Conservation (phyloP, 1,140 invertebrate species). For the Caenorhabditis inopinata region DNA sequence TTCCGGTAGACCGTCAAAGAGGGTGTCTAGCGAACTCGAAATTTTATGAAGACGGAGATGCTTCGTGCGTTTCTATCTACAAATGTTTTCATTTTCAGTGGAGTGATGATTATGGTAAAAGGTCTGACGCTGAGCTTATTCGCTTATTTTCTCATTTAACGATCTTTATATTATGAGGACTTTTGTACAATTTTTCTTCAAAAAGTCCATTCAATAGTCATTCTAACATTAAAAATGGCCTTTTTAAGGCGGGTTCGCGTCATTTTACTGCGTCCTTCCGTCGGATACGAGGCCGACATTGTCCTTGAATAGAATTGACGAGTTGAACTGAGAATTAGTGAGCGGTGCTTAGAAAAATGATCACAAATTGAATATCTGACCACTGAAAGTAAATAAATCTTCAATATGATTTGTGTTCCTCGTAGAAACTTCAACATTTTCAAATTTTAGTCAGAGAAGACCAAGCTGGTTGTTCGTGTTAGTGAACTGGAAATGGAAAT, state of each 20-base stretch:
- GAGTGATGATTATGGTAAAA: too few species aligned
- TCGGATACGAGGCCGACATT: slow-evolving; percentile 9
- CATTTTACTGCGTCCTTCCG: slow-evolving; percentile 5
- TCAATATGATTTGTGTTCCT: too few species aligned
- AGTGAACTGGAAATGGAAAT: neutral
- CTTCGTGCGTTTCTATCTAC: too few species aligned
- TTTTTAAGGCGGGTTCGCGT: slow-evolving; percentile 8
- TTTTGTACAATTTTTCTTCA: neutral
- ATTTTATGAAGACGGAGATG: too few species aligned
- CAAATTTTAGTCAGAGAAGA: neutral
- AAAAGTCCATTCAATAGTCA: neutral
- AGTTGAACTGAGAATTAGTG: neutral
- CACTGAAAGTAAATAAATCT: neutral
- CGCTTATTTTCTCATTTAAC: too few species aligned
- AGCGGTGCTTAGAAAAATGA: too few species aligned
- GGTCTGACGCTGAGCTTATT: too few species aligned
- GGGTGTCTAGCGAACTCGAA: too few species aligned
- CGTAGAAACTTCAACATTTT: too few species aligned
- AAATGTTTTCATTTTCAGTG: too few species aligned
- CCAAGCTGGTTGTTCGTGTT: neutral
- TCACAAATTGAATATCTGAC: neutral
- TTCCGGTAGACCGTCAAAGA: too few species aligned
- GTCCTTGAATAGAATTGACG: neutral
- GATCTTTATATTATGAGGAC: neutral
- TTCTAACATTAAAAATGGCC: neutral